Evolutionary conservation across 2,797 vertebrate genomes (phyloP).

Genomic region (Smutsia temminckii): DNA sequence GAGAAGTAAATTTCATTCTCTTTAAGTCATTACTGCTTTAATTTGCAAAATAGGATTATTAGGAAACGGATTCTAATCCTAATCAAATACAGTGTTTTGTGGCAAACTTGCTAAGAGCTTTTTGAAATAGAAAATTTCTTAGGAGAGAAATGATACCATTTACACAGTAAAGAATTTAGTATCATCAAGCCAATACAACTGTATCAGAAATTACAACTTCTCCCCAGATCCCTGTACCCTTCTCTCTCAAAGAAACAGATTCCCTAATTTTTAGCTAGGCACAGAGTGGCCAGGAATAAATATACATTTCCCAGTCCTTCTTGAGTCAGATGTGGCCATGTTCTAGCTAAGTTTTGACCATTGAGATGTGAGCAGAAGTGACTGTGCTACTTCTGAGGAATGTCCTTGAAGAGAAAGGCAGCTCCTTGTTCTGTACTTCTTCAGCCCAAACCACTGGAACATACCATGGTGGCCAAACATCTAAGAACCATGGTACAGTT

Average conservation of each 20-base stretch:
- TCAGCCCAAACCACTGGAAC: neutral
- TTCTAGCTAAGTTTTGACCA: neutral
- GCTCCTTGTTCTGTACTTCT: neutral
- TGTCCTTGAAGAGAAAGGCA: neutral
- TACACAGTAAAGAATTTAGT: neutral
- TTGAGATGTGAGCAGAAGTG: neutral
- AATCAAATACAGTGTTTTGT: neutral
- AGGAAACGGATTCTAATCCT: neutral
- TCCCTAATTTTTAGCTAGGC: neutral
- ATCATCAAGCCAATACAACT: neutral
- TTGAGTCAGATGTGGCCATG: neutral
- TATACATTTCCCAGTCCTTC: neutral
- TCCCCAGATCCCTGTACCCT: neutral
- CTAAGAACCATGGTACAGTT: neutral
- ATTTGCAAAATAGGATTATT: neutral
- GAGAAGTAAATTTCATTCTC: neutral
- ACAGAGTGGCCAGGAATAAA: neutral
- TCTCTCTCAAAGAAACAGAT: neutral
- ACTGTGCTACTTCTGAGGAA: neutral
- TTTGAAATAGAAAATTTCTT: neutral
- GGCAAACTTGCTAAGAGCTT: neutral
- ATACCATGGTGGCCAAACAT: neutral
- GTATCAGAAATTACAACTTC: neutral
- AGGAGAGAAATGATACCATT: neutral
- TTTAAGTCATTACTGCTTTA: neutral